Conservation (phyloP, 2,797 vertebrate genomes). For the Natrix natrix region DNA sequence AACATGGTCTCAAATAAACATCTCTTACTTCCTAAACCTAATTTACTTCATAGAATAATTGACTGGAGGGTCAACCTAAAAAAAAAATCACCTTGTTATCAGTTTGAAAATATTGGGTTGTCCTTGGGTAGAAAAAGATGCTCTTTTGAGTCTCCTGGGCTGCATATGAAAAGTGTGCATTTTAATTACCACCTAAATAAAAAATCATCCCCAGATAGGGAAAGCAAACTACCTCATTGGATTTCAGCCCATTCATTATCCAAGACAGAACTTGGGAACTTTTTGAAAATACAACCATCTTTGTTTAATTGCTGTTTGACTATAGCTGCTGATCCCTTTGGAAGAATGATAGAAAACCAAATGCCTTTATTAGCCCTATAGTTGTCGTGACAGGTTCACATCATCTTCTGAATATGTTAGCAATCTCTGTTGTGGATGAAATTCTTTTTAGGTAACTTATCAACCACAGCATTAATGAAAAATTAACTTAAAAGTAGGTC, state of each 20-base stretch:
- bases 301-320: not conserved
- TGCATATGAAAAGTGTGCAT: not conserved
- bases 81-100: not conserved
- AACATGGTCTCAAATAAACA: not conserved
- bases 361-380: not conserved
- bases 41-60: not conserved
- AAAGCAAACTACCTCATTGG: not conserved
- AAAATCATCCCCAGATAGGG: not conserved
- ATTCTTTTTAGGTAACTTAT: not conserved
- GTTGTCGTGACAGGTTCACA: not conserved
- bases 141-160: not conserved
- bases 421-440: not conserved
- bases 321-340: not conserved
- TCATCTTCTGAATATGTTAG: not conserved
- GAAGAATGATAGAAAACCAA: not conserved
- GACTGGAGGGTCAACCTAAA: not conserved
- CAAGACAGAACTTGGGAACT: not conserved
- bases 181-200: not conserved
- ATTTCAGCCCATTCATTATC: not conserved
- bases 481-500: not conserved
- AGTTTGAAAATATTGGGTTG: not conserved
- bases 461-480: not conserved
- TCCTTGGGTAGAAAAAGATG: not conserved
- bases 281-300: not conserved
- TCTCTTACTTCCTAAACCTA: not conserved